Evolutionary conservation across 2,888 invertebrate genomes (phyloP), one percentile per base, ranked within the genome.

Genomic region (Caenorhabditis japonica): DNA sequence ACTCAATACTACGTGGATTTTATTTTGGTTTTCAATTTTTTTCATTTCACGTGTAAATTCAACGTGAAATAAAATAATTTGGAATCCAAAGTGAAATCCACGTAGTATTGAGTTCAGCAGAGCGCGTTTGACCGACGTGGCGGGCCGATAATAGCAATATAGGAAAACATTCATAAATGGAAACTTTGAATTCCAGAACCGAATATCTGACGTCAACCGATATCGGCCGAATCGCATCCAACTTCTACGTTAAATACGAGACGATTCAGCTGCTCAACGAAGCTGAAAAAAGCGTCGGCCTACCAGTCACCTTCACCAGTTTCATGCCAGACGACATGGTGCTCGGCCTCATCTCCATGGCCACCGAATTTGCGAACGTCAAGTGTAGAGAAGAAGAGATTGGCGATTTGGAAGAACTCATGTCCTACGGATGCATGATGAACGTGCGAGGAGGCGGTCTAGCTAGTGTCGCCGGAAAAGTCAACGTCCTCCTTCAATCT

Each of bases 211-310:
- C 76, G 41, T 66, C 90, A 3, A 90, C 90, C 59, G 95, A 97
- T 89, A 90, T 96, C 77, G 99, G 99, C 0, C 91, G 99, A 60
- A 97, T 95, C 13, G 96, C 99, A 0, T 96, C 96, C 87, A 94
- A 97, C 88, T 99, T 93, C 89, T 99, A 99, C 89, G 94, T 99
- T 72, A 97, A 95, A 76, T 93, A 94, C 87, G 94, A 94, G 82
- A 97, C 97, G 0, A 93, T 99, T 83, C 93, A 95, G 88, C 56
- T 81, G 69, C 46, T 87, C 46, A 81, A 83, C 43, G 76, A 78
- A 41, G 75, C 76, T 0, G 70, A 66, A 13, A 61, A 61, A 30
- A 69, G 55, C 0, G 52, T 55, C 25, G 70, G 73, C 3, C 62
- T 73, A 0, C 77, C 81, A 7, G 77, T 79, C 0, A 49, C 56